These are phyloP conservation scores for Lycaon pictus DNA, from an alignment of 2,113 vertebrate species.

Conservation along the genomic window DNA sequence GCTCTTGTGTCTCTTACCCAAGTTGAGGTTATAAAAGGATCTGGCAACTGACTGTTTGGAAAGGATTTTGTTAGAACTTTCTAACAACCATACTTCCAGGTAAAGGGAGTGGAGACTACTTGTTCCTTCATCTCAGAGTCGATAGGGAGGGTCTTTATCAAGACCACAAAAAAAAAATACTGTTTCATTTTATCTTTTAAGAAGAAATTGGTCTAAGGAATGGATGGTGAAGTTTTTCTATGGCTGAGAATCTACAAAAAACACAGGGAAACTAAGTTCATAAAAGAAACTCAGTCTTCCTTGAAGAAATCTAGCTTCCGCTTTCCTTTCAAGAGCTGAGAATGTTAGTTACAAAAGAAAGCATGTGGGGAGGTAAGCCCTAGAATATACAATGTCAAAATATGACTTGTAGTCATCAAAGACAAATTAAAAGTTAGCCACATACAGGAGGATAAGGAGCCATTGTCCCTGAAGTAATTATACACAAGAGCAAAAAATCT, in stretches of 20 bases:
- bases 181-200: neutral
- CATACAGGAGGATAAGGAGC: neutral
- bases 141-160: too few species aligned
- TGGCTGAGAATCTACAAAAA: neutral
- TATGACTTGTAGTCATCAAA: neutral
- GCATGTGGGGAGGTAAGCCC: neutral
- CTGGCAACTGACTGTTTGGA: neutral
- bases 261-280: too few species aligned
- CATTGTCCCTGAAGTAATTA: neutral
- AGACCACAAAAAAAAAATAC: neutral
- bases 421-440: neutral
- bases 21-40: neutral
- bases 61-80: neutral
- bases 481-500: neutral
- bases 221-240: neutral
- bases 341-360: too few species aligned
- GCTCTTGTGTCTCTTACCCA: too few species aligned
- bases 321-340: neutral
- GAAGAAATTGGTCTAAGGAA: neutral
- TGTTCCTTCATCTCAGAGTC: neutral
- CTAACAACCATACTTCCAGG: neutral
- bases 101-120: neutral
- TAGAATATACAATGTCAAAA: neutral
- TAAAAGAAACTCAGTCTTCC: neutral
- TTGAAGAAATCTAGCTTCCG: neutral